Conservation (phyloP, 1,140 invertebrate genomes). For the Drosophila mayri region DNA sequence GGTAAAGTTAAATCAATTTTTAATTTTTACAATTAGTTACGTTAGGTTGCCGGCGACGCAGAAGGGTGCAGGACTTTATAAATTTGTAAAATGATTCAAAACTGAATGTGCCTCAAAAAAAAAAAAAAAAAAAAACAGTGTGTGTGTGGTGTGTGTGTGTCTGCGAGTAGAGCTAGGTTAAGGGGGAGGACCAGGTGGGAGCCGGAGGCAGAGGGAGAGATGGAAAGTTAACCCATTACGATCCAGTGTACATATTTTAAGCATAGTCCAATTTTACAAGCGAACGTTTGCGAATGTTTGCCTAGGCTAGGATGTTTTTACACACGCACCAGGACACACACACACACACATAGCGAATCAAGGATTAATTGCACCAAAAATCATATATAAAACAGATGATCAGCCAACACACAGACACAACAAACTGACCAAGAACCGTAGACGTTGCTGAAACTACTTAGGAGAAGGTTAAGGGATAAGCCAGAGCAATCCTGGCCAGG, state of each 20-base stretch:
- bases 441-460: constrained; percentile 49
- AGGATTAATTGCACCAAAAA: constrained; percentile 13
- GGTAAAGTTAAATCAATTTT: constrained; percentile 74
- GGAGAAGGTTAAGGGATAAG: neutral
- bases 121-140: constrained; percentile 9
- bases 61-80: constrained; percentile 58
- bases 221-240: constrained; percentile 36
- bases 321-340: constrained; percentile 21
- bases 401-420: neutral
- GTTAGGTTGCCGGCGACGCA: neutral
- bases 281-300: constrained; percentile 26
- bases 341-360: neutral
- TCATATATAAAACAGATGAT: neutral
- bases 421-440: constrained; percentile 32
- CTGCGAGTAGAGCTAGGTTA: constrained; percentile 60
- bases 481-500: neutral
- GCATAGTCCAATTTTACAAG: constrained; percentile 77
- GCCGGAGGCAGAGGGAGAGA: neutral
- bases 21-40: constrained; percentile 79
- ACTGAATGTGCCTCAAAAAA: constrained; percentile 79
- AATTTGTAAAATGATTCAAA: constrained; percentile 76
- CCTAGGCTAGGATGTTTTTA: constrained; percentile 58
- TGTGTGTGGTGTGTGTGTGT: constrained; percentile 30
- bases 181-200: constrained; percentile 5
- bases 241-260: constrained; percentile 56